Evolutionary conservation across 2,888 invertebrate genomes (phyloP).

Genomic region (Protula sp.): DNA sequence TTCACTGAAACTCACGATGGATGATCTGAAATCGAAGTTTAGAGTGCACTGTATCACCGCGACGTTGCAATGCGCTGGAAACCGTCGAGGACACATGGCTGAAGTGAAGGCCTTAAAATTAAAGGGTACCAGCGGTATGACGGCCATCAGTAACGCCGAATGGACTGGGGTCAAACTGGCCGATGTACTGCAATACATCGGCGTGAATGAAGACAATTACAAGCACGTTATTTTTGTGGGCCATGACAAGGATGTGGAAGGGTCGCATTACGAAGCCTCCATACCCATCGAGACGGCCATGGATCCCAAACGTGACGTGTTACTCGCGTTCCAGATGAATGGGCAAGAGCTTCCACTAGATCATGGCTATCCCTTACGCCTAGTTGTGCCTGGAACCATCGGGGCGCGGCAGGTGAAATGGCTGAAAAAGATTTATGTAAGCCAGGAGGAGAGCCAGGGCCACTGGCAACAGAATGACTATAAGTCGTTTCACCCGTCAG

Average conservation of each 20-base stretch:
- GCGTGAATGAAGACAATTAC: constrained; percentile 48
- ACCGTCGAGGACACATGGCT: constrained; percentile 87
- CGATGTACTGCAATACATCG: constrained; percentile 52
- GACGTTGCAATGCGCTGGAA: constrained; percentile 94
- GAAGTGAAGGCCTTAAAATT: constrained; percentile 72
- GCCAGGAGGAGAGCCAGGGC: constrained; percentile 76
- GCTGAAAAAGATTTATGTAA: constrained; percentile 74
- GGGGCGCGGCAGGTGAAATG: constrained; percentile 96
- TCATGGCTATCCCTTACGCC: constrained; percentile 86
- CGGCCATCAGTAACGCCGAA: constrained; percentile 83
- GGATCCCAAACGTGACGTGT: constrained; percentile 67
- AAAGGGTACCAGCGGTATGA: constrained; percentile 76
- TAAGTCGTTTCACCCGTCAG: constrained; percentile 60
- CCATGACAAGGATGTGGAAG: constrained; percentile 77
- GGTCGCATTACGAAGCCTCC: constrained; percentile 79
- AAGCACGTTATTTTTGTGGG: constrained; percentile 55
- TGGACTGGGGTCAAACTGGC: constrained; percentile 47
- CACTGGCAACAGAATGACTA: constrained; percentile 98
- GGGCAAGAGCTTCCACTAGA: constrained; percentile 75
- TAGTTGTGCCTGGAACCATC: constrained; percentile 85
- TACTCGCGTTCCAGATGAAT: constrained; percentile 95
- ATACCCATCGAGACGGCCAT: constrained; percentile 64
- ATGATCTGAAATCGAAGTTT: constrained; percentile 66
- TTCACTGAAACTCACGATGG: constrained; percentile 58
- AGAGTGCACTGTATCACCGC: constrained; percentile 69